These are phyloP conservation scores for Albula glossodonta DNA, from an alignment of 2,113 vertebrate genomes.

Conservation along the genomic window DNA sequence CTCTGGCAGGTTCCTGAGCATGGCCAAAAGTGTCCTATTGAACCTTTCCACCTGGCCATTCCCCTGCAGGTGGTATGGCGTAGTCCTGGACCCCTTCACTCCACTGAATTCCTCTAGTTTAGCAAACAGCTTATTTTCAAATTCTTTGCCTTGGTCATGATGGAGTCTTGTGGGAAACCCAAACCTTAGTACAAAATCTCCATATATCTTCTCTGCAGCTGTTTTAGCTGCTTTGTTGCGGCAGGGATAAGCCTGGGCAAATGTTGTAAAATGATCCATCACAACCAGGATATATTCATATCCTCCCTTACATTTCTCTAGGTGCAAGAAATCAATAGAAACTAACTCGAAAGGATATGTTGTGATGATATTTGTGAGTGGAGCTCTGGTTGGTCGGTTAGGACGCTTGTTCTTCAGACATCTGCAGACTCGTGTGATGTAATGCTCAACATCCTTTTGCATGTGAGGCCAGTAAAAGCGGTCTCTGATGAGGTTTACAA, in stretches of 20 bases:
- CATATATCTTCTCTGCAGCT: constrained; percentile 26
- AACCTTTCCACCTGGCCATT: constrained; percentile 24
- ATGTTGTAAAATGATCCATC: constrained; percentile 27
- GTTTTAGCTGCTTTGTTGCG: constrained; percentile 12
- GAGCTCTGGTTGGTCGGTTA: not conserved
- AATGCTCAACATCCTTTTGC: not conserved
- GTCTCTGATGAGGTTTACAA: constrained; percentile 1
- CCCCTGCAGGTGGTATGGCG: not conserved
- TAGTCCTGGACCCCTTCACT: constrained; percentile 1
- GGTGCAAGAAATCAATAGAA: not conserved
- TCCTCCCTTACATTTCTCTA: constrained; percentile 24
- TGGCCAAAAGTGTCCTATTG: not conserved
- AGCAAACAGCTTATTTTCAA: constrained; percentile 22
- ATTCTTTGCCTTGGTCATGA: constrained; percentile 10
- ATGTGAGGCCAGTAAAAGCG: constrained; percentile 26
- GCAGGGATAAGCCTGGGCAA: constrained; percentile 21
- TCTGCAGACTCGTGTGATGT: constrained; percentile 2
- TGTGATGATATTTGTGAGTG: not conserved
- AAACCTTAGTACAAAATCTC: constrained; percentile 16
- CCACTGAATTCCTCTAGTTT: constrained; percentile 20
- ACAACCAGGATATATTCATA: constrained; percentile 29
- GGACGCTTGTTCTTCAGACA: constrained; percentile 14
- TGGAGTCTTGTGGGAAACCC: constrained; percentile 15
- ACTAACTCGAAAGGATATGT: constrained; percentile 10
- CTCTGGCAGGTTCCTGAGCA: not conserved